These are phyloP conservation scores for Excalfactoria chinensis DNA, from an alignment of 2,113 vertebrate genomes.

Conservation along the genomic window DNA sequence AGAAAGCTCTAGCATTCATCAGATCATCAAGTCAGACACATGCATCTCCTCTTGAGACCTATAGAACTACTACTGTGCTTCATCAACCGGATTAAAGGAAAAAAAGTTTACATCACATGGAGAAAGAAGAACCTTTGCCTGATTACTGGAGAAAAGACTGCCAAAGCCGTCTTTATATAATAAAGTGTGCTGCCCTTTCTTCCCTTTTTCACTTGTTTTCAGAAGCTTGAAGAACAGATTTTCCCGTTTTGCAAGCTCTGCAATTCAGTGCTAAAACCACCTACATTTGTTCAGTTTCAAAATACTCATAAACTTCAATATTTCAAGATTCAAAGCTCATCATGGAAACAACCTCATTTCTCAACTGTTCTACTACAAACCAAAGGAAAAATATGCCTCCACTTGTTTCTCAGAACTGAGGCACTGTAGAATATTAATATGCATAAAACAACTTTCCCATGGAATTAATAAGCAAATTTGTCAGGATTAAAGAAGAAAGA, in stretches of 20 bases:
- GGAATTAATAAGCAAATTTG: not conserved
- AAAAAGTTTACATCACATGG: not conserved
- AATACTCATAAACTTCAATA: not conserved
- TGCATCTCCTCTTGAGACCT: not conserved
- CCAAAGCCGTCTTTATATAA: not conserved
- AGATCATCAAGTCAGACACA: not conserved
- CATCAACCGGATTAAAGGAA: not conserved
- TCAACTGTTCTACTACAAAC: not conserved
- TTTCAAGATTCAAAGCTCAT: not conserved
- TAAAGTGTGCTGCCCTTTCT: not conserved
- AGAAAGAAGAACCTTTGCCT: not conserved
- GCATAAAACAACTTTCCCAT: not conserved
- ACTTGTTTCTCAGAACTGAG: not conserved
- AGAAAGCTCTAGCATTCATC: not conserved
- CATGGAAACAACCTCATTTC: not conserved
- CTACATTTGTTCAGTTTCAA: not conserved
- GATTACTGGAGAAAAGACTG: not conserved
- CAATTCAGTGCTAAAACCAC: not conserved
- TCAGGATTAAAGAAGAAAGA: not conserved
- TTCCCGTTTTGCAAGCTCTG: not conserved
- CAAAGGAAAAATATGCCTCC: not conserved
- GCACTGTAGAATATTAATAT: not conserved
- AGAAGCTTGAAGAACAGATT: not conserved
- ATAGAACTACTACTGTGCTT: not conserved
- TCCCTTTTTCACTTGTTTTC: not conserved